These are phyloP conservation scores for Tupaia tana DNA, from an alignment of 2,113 vertebrate species.

Conservation along the genomic window DNA sequence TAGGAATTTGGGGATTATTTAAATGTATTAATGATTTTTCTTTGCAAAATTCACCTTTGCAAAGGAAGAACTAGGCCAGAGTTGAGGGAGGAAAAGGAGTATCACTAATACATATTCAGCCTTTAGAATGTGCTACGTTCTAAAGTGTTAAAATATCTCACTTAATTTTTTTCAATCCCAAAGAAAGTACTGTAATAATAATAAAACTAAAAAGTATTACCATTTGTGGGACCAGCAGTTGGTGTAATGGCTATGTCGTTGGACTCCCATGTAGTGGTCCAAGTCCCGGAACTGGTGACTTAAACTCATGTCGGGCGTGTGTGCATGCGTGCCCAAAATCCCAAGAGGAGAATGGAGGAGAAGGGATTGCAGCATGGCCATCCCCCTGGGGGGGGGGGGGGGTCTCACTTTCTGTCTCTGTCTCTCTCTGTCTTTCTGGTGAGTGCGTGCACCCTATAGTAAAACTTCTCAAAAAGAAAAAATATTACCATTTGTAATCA, in stretches of 20 bases:
- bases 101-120: not conserved
- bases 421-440: too few species aligned
- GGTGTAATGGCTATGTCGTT: too few species aligned
- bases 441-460: not conserved
- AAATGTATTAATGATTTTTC: slow-evolving; percentile 36
- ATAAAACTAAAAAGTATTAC: not conserved
- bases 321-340: too few species aligned
- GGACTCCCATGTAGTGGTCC: too few species aligned
- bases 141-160: slow-evolving; percentile 2
- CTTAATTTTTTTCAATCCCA: slow-evolving; percentile 1
- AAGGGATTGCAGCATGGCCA: too few species aligned
- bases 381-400: too few species aligned
- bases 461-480: not conserved
- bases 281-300: too few species aligned
- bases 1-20: slow-evolving; percentile 31
- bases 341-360: too few species aligned
- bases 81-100: not conserved
- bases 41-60: not conserved
- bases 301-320: too few species aligned
- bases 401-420: too few species aligned
- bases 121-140: not conserved
- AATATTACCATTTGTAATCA: not conserved
- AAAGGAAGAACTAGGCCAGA: not conserved
- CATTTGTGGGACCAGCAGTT: not conserved
- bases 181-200: not conserved